These are phyloP conservation scores for Adrianichthys oophorus DNA, from an alignment of 2,797 vertebrate species.

Conservation along the genomic window DNA sequence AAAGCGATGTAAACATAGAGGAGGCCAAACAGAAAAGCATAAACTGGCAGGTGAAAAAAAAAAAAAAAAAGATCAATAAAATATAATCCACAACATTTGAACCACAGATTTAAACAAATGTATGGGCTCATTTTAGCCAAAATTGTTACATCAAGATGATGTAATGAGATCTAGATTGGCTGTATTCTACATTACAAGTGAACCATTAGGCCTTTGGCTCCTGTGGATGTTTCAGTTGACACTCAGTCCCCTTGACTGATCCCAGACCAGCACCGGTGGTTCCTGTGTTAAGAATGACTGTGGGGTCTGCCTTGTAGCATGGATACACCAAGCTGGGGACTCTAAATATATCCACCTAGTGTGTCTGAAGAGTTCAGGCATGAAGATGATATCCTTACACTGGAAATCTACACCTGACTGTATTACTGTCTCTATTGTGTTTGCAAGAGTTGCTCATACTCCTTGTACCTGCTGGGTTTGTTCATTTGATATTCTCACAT, in stretches of 20 bases:
- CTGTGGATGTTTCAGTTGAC: slow-evolving; percentile 22
- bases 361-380: slow-evolving; percentile 63
- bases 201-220: slow-evolving; percentile 22
- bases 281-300: slow-evolving; percentile 62
- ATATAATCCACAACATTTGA: background rate
- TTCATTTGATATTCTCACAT: slow-evolving; percentile 16
- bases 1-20: too few relatives aligned
- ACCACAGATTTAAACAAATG: background rate
- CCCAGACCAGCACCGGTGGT: slow-evolving; percentile 42
- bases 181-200: slow-evolving; percentile 1
- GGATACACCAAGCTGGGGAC: slow-evolving; percentile 67
- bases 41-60: too few relatives aligned
- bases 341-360: slow-evolving; percentile 76
- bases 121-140: background rate
- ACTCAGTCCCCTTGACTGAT: slow-evolving; percentile 47
- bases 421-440: slow-evolving; percentile 53
- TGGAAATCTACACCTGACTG: slow-evolving; percentile 56
- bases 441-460: slow-evolving; percentile 6
- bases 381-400: slow-evolving; percentile 63
- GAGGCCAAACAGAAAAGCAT: too few relatives aligned
- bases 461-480: slow-evolving; percentile 13
- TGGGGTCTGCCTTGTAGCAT: slow-evolving; percentile 65
- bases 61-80: background rate
- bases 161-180: background rate
- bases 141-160: background rate